Percentiles rank a stretch among this genome's conserved stretches.
These are phyloP conservation scores for Neodiprion pinetum DNA, from an alignment of 1,140 invertebrate species.

Conservation along the genomic window DNA sequence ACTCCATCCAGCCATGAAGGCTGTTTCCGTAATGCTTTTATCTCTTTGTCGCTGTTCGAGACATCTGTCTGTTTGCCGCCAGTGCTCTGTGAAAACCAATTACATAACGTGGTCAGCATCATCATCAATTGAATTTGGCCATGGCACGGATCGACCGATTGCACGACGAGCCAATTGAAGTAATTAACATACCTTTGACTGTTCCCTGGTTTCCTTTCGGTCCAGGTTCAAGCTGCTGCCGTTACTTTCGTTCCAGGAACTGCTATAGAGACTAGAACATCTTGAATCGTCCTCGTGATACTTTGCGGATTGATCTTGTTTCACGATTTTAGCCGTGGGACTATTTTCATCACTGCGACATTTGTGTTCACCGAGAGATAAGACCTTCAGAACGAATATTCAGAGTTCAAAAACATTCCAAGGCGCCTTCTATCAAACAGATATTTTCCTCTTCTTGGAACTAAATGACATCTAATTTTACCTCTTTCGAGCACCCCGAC, in stretches of 20 bases:
- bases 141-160: background rate
- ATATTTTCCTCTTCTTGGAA: background rate
- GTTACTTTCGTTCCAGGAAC: constrained; percentile 53
- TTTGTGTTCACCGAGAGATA: constrained; percentile 37
- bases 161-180: background rate
- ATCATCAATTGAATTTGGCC: background rate
- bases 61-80: background rate
- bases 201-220: constrained; percentile 15
- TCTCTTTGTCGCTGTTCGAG: background rate
- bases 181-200: background rate
- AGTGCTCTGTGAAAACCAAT: background rate
- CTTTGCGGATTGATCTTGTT: constrained; percentile 31
- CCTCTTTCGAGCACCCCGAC: constrained; percentile 67
- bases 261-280: constrained; percentile 59
- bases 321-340: constrained; percentile 24
- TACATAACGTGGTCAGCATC: background rate
- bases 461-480: constrained; percentile 17
- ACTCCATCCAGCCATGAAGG: constrained; percentile 73
- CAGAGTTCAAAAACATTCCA: constrained; percentile 5
- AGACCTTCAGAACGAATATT: constrained; percentile 33
- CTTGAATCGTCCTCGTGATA: constrained; percentile 53
- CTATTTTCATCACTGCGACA: constrained; percentile 38
- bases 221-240: constrained; percentile 47
- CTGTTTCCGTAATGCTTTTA: constrained; percentile 48
- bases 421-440: background rate